Evolutionary conservation across 2,888 invertebrate species (phyloP), one percentile per base, ranked within the genome.

Genomic region (Folsomia manolachei): DNA sequence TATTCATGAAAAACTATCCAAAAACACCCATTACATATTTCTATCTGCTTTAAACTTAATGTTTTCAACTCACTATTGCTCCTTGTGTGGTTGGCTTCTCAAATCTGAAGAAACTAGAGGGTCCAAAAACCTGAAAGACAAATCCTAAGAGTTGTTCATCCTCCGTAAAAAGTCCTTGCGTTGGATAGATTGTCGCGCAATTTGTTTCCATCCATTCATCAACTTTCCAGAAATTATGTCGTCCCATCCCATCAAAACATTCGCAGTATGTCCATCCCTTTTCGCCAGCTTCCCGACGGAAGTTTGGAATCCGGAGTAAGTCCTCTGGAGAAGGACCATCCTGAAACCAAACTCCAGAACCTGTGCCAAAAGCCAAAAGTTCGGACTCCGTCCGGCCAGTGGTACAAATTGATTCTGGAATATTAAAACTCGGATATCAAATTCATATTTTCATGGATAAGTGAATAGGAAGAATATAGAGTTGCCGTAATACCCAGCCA

Each of bases 201-300:
- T 56, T 56, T 11, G 56, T 56, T 56, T 56, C 9, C 21, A 14
- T 19, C 63, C 63, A 63, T 63, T 14, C 23, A 7, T 63, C 63
- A 56, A 56, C 56, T 63, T 69, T 19, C 27, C 66, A 73, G 39
- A 75, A 75, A 23, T 75, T 75, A 60, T 75, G 75, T 0, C 21
- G 27, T 26, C 78, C 79, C 79, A 79, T 79, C 18, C 71, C 73
- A 23, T 64, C 66, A 60, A 78, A 77, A 60, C 79, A 79, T 18
- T 71, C 66, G 21, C 78, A 78, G 25, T 74, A 52, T 11, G 78
- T 72, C 76, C 76, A 80, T 63, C 72, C 74, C 19, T 68, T 26
- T 1, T 7, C 68, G 27, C 53, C 65, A 18, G 73, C 74, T 56
- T n/a, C n/a, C 9, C 9, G n/a, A 14, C 79, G 56, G 25, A 70